phyloP scores from a whole-genome alignment of 2,888 invertebrate species.

The Lysandra coridon region DNA sequence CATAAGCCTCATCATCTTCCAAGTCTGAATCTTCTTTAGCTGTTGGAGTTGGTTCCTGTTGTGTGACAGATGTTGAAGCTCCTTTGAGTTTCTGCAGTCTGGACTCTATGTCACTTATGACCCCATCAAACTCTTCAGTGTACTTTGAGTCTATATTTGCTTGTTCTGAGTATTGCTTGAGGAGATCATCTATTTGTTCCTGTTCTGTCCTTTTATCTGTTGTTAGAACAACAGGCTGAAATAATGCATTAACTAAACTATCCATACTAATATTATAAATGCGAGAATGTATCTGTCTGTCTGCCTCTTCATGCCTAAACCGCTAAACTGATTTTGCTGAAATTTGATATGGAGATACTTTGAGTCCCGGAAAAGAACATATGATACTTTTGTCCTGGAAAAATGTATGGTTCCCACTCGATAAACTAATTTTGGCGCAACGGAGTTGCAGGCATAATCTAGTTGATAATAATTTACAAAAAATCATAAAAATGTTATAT shows the following conservation, averaged over 20 bases:
- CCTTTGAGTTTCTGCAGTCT: conserved; percentile 60
- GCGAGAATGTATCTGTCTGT: too few relatives aligned
- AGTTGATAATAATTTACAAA: too few relatives aligned
- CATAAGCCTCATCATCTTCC: conserved; percentile 62
- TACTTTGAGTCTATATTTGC: conserved; percentile 70
- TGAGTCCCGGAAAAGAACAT: too few relatives aligned
- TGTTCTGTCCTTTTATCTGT: conserved; percentile 84
- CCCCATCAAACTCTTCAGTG: conserved; percentile 61
- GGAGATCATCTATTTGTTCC: conserved; percentile 86
- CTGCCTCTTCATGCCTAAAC: too few relatives aligned
- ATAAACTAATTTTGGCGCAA: too few relatives aligned
- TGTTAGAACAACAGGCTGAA: conserved; percentile 64
- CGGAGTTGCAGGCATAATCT: too few relatives aligned
- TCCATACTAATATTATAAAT: too few relatives aligned
- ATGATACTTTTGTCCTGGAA: too few relatives aligned
- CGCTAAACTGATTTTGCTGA: too few relatives aligned
- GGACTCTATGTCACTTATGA: conserved; percentile 59
- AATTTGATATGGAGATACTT: too few relatives aligned
- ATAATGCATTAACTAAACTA: conserved; percentile 32
- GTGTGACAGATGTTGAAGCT: conserved; percentile 34
- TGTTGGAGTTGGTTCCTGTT: conserved; percentile 32
- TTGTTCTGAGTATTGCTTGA: conserved; percentile 81
- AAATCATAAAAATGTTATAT: not conserved
- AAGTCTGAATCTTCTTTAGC: conserved; percentile 43
- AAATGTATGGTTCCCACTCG: too few relatives aligned